These are phyloP conservation scores for Dasypolia templi DNA, from an alignment of 2,888 invertebrate species.

Conservation along the genomic window DNA sequence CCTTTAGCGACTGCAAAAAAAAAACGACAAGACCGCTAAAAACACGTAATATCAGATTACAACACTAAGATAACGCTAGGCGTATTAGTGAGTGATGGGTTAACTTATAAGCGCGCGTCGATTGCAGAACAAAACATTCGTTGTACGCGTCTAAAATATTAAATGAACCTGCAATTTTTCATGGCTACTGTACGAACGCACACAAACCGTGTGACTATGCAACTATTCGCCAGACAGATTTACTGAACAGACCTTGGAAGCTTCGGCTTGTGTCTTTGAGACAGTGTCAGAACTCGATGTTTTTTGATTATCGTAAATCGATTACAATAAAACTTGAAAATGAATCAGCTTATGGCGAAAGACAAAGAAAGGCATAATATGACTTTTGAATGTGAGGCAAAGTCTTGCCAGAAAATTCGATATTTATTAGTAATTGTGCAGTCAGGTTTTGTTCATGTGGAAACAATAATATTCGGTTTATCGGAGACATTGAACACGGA, in stretches of 20 bases:
- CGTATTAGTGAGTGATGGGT: slow-evolving; percentile 61
- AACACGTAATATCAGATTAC: slow-evolving; percentile 64
- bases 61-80: slow-evolving; percentile 63
- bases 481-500: slow-evolving; percentile 3
- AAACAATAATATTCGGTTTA: slow-evolving; percentile 28
- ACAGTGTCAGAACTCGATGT: slow-evolving; percentile 37
- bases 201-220: slow-evolving; percentile 46
- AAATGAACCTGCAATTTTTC: slow-evolving; percentile 71
- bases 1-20: slow-evolving; percentile 36
- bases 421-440: slow-evolving; percentile 42
- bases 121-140: slow-evolving; percentile 70
- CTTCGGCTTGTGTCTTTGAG: slow-evolving; percentile 11
- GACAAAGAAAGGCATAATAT: slow-evolving; percentile 46
- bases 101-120: slow-evolving; percentile 63
- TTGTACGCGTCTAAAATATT: slow-evolving; percentile 74
- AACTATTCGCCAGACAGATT: slow-evolving; percentile 44
- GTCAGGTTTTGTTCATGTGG: slow-evolving; percentile 29
- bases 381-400: slow-evolving; percentile 38
- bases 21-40: slow-evolving; percentile 56
- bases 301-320: slow-evolving; percentile 42
- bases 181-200: slow-evolving; percentile 54
- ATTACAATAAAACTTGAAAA: slow-evolving; percentile 43
- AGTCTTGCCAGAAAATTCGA: slow-evolving; percentile 41
- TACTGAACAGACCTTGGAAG: slow-evolving; percentile 46
- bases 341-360: slow-evolving; percentile 37